Base-by-base conservation (phyloP, 1,140 invertebrate genomes). In the Calephelis nemesis region DNA sequence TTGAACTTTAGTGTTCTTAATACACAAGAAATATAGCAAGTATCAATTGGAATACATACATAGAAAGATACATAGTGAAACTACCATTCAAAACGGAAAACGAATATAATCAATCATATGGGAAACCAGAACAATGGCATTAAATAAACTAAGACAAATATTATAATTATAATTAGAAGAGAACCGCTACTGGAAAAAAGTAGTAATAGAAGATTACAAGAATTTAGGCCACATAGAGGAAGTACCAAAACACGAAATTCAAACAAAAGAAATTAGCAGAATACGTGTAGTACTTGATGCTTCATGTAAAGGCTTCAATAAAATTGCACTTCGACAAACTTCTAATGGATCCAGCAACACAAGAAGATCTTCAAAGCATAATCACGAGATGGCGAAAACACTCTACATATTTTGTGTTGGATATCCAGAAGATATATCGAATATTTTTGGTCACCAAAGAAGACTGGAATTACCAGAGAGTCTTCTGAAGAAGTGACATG, bases 401-500 rank as follows among this genome's bases (percentile, higher is more conserved):
- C 8, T 19, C 48, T 47, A n/a, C 76, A 9, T 71, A 65, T 47
- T 72, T 74, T 19, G 70, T 70, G 0, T 15, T 67, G 19, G 76
- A 76, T 54, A 68, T 79, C 9, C 40, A 62, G 47, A 76, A 81
- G 47, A 76, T 78, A 73, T 79, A 81, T 42, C 45, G 74, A 65
- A 58, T 70, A 67, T 69, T 77, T 9, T 12, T 63, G 40, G 39
- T 74, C 7, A 12, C 48, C 13, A 64, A 78, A 30, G 68, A 82
- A 58, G 82, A 91, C 45, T 19, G 84, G n/a, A 71, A 84, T 63
- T 81, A 74, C 65, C 86, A 89, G 68, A 66, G 82, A 63, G 82
- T 92, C 39, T 30, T 90, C 0, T 90, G 90, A 84, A 68, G 86
- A 65, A 50, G 19, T 4, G 62, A 72, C 52, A 1, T 15, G 13